Base-by-base conservation (phyloP, 2,797 vertebrate species). In the Argentina silus region DNA sequence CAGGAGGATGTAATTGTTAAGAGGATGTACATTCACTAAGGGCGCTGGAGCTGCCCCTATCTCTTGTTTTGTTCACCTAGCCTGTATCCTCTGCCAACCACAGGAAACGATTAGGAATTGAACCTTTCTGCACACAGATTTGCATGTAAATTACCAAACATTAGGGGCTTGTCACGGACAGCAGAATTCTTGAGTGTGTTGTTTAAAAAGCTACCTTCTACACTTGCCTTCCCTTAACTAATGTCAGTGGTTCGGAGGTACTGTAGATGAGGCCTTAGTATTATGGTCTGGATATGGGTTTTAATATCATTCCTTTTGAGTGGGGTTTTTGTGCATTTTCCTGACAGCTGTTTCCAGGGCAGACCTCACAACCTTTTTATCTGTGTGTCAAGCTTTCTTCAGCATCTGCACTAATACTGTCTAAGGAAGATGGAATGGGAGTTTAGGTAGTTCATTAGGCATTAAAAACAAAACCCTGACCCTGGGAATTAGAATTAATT, bases 351-450 rank as follows among this genome's bases (percentile, higher is more conserved):
- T 89, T 88, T 88, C 80, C 80, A 85, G 63, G 76, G 72, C 55
- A 79, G 83, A 85, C 81, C 83, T 90, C 82, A 68, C 73, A 83
- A 76, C 67, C 67, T 76, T 80, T 78, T 83, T 47, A 79, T 64
- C 70, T 45, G 50, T 72, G 75, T 74, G 74, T 90, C 83, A 71
- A 82, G 85, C 80, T 85, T 81, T 86, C 85, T 90, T 83, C 85
- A 82, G 74, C 85, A 90, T 86, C 88, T 87, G 78, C 81, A 53
- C 80, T 85, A 87, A 89, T 90, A 82, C 85, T 78, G 79, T 69
- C 45, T n/a, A 66, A 82, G 82, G 81, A 43, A 59, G 0, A 42
- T 50, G 57, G 63, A 62, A 76, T 53, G 1, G 50, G 45, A 69
- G 44, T 2, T 8, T 56, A 21, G 17, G 45, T 43, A 53, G 50